Conservation (phyloP, 2,888 invertebrate genomes). For the Atethmia centrago region DNA sequence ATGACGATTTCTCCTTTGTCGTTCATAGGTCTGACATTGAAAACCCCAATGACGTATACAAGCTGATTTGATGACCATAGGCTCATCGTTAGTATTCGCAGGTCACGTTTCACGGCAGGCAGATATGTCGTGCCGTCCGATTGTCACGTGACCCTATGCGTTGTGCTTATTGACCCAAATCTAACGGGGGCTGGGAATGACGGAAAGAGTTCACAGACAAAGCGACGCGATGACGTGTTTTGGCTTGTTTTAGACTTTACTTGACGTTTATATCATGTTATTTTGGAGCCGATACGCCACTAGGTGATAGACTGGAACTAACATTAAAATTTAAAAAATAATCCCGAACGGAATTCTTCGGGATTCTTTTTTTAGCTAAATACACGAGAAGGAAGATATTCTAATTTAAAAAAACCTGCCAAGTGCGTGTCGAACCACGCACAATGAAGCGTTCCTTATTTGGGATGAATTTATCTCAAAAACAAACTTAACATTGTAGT, state of each 20-base stretch:
- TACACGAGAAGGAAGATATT: neutral
- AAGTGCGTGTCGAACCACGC: too few relatives aligned
- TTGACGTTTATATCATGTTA: constrained; percentile 19
- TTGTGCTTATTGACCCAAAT: constrained; percentile 52
- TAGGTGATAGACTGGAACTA: neutral
- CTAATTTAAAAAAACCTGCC: too few relatives aligned
- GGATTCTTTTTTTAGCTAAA: too few relatives aligned
- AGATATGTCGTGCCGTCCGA: constrained; percentile 15
- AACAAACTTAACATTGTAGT: too few relatives aligned
- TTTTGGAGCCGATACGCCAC: neutral
- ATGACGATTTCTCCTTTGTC: neutral
- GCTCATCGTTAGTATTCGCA: constrained; percentile 4
- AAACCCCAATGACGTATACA: neutral
- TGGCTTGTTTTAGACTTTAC: constrained; percentile 1
- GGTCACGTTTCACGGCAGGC: constrained; percentile 27
- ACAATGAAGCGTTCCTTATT: too few relatives aligned
- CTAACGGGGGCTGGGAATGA: constrained; percentile 39
- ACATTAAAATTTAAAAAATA: neutral
- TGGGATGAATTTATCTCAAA: too few relatives aligned
- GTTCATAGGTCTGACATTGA: constrained; percentile 1
- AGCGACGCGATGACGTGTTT: constrained; percentile 28
- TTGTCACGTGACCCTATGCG: constrained; percentile 34
- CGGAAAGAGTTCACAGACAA: constrained; percentile 39
- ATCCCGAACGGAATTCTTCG: neutral
- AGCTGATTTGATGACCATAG: constrained; percentile 18